A percentile compares a stretch with the other conserved stretches of the same genome.
phyloP scores from a whole-genome alignment of 1,140 invertebrate species.

The Pogonomyrmex barbatus region DNA sequence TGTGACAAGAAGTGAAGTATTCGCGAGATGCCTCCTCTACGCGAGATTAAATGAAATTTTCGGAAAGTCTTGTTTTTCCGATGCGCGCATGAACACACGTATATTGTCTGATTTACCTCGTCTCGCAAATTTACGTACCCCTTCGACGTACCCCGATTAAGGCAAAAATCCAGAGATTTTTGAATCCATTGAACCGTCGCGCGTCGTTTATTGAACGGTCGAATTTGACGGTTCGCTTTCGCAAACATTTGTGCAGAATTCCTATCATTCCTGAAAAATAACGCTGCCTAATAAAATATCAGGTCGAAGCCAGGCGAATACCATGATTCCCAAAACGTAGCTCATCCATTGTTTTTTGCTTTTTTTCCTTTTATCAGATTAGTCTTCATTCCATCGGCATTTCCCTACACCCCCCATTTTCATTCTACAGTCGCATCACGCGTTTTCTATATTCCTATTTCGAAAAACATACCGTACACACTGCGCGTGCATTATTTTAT shows the following conservation, averaged over 20 bases:
- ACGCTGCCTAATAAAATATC: background rate
- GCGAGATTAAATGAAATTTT: background rate
- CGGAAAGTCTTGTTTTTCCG: background rate
- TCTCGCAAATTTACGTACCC: conserved; percentile 18
- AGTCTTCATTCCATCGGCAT: conserved; percentile 11
- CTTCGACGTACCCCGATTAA: background rate
- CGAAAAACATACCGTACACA: background rate
- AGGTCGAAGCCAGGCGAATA: background rate
- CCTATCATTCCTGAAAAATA: background rate
- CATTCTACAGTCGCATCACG: background rate
- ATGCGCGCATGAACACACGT: background rate
- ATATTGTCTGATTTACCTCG: background rate
- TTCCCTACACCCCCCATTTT: background rate
- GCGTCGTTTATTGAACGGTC: background rate
- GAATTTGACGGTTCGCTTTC: background rate
- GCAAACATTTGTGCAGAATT: conserved; percentile 25
- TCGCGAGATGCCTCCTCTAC: background rate
- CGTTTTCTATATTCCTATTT: conserved; percentile 6
- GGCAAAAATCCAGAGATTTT: conserved; percentile 3
- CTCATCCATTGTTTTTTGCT: conserved; percentile 7
- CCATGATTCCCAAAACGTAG: background rate
- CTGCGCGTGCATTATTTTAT: background rate
- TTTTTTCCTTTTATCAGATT: conserved; percentile 15
- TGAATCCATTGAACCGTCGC: background rate
- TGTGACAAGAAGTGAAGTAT: background rate